Conservation (phyloP, 2,113 vertebrate species). For the Ictalurus punctatus region DNA sequence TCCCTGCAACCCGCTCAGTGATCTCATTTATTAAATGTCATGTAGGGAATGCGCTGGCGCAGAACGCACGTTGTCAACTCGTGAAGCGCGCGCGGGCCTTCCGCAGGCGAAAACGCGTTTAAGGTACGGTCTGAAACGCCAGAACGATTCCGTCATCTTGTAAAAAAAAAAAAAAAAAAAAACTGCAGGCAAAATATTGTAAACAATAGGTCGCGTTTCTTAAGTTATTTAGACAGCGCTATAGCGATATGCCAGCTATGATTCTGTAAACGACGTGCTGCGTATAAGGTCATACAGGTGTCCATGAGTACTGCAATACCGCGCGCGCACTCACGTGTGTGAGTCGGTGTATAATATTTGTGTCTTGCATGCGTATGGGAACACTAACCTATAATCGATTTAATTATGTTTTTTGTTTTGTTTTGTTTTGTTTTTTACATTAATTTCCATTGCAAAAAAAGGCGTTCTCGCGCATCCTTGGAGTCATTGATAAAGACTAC, state of each 20-base stretch:
- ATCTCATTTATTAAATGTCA: constrained; percentile 70
- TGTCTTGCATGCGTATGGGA: no score
- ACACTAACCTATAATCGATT: not conserved
- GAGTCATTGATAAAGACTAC: not conserved
- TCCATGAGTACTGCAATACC: not conserved
- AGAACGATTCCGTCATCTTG: constrained; percentile 46
- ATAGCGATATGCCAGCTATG: not conserved
- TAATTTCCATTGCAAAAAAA: not conserved
- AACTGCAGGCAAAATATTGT: constrained; percentile 38
- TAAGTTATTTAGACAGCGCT: constrained; percentile 13
- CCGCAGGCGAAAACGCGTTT: constrained; percentile 40
- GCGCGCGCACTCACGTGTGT: not conserved
- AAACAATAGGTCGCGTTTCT: constrained; percentile 31
- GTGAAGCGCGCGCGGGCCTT: constrained; percentile 42
- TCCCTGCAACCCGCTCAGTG: constrained; percentile 57
- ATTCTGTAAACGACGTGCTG: not conserved
- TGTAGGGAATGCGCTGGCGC: constrained; percentile 61
- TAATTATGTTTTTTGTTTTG: not conserved
- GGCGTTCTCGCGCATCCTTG: not conserved
- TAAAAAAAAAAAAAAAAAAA: not conserved
- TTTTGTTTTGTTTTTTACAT: not conserved
- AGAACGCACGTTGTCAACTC: constrained; percentile 48
- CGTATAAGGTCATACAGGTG: not conserved
- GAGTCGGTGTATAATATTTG: not conserved
- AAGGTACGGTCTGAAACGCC: constrained; percentile 51